Evolutionary conservation across 2,113 vertebrate species (phyloP).

Genomic region (Petrocephalus zakoni): DNA sequence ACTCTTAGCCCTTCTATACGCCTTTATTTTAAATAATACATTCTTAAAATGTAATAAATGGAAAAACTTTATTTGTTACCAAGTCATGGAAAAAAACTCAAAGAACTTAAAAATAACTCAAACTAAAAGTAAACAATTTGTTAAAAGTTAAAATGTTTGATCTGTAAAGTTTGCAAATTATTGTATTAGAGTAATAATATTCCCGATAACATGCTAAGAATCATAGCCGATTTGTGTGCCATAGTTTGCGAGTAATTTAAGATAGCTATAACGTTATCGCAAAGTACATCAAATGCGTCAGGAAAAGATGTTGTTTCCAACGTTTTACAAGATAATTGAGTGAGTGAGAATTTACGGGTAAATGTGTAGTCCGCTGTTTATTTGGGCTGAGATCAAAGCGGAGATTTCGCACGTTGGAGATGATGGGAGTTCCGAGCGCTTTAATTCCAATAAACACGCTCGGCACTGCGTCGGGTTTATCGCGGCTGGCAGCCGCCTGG

Average conservation of each 20-base stretch:
- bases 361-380: conserved; percentile 5
- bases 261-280: not conserved
- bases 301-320: not conserved
- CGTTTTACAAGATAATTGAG: conserved; percentile 5
- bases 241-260: not conserved
- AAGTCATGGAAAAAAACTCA: not conserved
- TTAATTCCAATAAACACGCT: not conserved
- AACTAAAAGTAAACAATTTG: not conserved
- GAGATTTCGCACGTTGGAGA: not conserved
- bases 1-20: not conserved
- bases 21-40: not conserved
- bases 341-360: not conserved
- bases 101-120: too few relatives aligned
- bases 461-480: not conserved
- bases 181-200: not conserved
- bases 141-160: not conserved
- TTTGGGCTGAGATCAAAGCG: not conserved
- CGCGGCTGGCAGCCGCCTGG: not conserved
- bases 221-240: not conserved
- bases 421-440: not conserved
- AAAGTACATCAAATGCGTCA: not conserved
- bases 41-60: not conserved
- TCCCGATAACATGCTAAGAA: not conserved
- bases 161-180: not conserved
- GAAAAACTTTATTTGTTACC: not conserved